Evolutionary conservation across 2,797 vertebrate genomes (phyloP).

Genomic region (Holocentrus rufus): DNA sequence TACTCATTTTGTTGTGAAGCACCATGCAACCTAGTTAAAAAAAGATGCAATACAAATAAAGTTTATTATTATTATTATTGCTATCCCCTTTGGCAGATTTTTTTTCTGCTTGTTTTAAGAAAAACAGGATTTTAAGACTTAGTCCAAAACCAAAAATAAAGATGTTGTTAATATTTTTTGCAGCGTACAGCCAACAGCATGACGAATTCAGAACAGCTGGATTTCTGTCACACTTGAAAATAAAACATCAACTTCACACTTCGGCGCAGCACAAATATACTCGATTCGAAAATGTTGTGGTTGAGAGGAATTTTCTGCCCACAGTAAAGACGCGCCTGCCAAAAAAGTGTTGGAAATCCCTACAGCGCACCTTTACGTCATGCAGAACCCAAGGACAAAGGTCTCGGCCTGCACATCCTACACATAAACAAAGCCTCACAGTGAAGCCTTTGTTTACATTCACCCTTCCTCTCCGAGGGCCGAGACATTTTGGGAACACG

Average conservation of each 20-base stretch:
- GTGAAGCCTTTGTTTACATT: constrained; percentile 68
- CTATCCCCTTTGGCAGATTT: too few relatives aligned
- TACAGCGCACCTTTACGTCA: constrained; percentile 55
- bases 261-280: constrained; percentile 13
- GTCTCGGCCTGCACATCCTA: constrained; percentile 66
- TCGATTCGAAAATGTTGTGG: constrained; percentile 15
- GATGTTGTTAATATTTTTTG: too few relatives aligned
- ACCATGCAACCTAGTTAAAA: too few relatives aligned
- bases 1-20: too few relatives aligned
- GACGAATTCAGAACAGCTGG: background rate
- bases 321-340: constrained; percentile 3
- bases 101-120: too few relatives aligned
- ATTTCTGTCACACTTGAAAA: background rate
- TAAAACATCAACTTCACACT: constrained; percentile 5
- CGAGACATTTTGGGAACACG: constrained; percentile 55
- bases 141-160: too few relatives aligned
- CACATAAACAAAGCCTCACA: constrained; percentile 69
- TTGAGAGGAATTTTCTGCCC: constrained; percentile 27
- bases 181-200: background rate
- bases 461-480: constrained; percentile 56
- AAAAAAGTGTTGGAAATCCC: constrained; percentile 45
- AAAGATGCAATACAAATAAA: too few relatives aligned
- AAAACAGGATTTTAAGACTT: too few relatives aligned
- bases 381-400: constrained; percentile 48
- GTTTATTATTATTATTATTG: too few relatives aligned